Conservation (phyloP, 2,888 invertebrate genomes). For the Eupelmus urozonus region DNA sequence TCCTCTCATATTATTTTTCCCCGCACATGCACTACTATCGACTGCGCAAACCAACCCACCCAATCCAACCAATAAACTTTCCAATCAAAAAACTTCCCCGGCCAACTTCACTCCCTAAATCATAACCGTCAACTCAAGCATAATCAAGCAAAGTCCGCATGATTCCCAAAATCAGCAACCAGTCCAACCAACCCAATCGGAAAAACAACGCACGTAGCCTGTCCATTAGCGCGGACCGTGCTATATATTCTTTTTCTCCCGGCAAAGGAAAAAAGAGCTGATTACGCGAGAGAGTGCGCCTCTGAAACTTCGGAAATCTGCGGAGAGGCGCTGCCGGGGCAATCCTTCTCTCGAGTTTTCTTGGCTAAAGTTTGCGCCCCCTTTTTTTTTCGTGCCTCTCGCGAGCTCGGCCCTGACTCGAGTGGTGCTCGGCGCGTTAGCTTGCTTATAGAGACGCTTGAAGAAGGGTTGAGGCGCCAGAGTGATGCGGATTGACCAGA, state of each 20-base stretch:
- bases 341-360: conserved; percentile 22
- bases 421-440: conserved; percentile 36
- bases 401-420: neutral
- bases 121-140: too few relatives aligned
- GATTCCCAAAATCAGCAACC: too few relatives aligned
- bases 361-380: conserved; percentile 20
- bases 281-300: conserved; percentile 10
- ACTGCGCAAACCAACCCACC: too few relatives aligned
- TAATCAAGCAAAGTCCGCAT: too few relatives aligned
- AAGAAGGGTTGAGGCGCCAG: conserved; percentile 6
- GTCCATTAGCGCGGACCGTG: neutral
- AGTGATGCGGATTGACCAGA: conserved; percentile 3
- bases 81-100: neutral
- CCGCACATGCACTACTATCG: too few relatives aligned
- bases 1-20: too few relatives aligned
- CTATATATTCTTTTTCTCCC: neutral
- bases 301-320: conserved; percentile 25
- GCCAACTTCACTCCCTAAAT: too few relatives aligned
- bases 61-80: neutral
- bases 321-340: conserved; percentile 1
- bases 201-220: neutral
- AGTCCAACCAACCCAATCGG: neutral
- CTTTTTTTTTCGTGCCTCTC: conserved; percentile 11
- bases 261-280: neutral
- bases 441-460: conserved; percentile 28